These are phyloP conservation scores for Aspidiotus destructor DNA, from an alignment of 2,888 invertebrate species.

Conservation along the genomic window DNA sequence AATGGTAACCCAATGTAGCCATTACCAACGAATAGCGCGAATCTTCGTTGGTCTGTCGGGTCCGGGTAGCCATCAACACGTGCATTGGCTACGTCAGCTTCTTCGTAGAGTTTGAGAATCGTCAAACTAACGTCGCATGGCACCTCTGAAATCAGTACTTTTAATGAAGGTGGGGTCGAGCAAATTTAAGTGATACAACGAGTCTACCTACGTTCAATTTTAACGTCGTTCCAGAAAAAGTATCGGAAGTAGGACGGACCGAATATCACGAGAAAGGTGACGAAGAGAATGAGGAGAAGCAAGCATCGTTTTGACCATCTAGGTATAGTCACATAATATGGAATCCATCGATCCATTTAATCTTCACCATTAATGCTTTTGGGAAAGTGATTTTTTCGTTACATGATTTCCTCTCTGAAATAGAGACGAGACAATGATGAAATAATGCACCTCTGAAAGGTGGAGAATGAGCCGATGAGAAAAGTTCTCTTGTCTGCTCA, in stretches of 20 bases:
- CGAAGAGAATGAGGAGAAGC: constrained; percentile 7
- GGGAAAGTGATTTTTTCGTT: too few relatives aligned
- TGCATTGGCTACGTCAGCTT: constrained; percentile 25
- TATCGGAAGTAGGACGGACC: constrained; percentile 25
- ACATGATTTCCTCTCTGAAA: too few relatives aligned
- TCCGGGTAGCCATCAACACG: constrained; percentile 31
- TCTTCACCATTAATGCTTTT: constrained; percentile 16
- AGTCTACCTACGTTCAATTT: constrained; percentile 12
- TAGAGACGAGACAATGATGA: too few relatives aligned
- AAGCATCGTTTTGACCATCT: constrained; percentile 23
- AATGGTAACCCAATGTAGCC: constrained; percentile 59
- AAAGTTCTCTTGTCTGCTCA: too few relatives aligned
- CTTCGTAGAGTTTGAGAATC: constrained; percentile 22
- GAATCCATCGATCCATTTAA: constrained; percentile 31
- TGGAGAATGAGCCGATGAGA: too few relatives aligned
- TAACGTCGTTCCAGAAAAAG: constrained; percentile 16
- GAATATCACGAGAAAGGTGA: constrained; percentile 19
- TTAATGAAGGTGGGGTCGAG: not conserved
- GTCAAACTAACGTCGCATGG: constrained; percentile 12
- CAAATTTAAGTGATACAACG: not conserved
- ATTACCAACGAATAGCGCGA: constrained; percentile 55
- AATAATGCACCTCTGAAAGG: too few relatives aligned
- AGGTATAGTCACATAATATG: constrained; percentile 21
- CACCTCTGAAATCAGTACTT: not conserved
- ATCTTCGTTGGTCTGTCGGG: constrained; percentile 14